Percentiles rank a stretch among this genome's conserved stretches.
phyloP scores from a whole-genome alignment of 2,113 vertebrate species.

The Fregetta grallaria region DNA sequence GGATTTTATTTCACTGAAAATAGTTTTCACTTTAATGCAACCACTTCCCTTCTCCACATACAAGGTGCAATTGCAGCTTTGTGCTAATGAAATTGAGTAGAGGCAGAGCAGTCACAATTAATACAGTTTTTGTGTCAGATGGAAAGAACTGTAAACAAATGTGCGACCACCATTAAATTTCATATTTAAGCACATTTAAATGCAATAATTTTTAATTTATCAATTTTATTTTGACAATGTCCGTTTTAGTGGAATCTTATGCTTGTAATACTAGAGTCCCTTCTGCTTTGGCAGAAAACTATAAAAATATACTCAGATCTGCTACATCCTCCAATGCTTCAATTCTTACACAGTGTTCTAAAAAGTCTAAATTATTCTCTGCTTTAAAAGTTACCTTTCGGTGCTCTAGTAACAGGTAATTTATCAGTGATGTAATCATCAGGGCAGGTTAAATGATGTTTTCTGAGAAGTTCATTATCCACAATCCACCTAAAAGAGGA shows the following conservation, averaged over 20 bases:
- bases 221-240: not conserved
- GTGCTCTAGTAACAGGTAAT: conserved; percentile 62
- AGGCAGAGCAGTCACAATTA: not conserved
- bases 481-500: conserved; percentile 81
- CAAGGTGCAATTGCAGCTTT: not conserved
- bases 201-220: not conserved
- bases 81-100: not conserved
- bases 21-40: not conserved
- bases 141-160: not conserved
- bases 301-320: not conserved
- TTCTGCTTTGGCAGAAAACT: not conserved
- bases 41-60: not conserved
- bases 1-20: not conserved
- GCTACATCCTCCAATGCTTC: not conserved
- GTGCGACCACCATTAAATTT: not conserved
- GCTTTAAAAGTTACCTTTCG: conserved; percentile 75
- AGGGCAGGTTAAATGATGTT: conserved; percentile 82
- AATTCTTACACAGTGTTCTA: not conserved
- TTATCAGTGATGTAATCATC: conserved; percentile 79
- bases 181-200: not conserved
- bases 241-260: not conserved
- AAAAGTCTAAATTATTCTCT: not conserved
- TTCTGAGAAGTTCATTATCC: conserved; percentile 80
- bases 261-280: not conserved
- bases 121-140: not conserved